Evolutionary conservation across 2,888 invertebrate genomes (phyloP).

Genomic region (Sminthurides aquaticus): DNA sequence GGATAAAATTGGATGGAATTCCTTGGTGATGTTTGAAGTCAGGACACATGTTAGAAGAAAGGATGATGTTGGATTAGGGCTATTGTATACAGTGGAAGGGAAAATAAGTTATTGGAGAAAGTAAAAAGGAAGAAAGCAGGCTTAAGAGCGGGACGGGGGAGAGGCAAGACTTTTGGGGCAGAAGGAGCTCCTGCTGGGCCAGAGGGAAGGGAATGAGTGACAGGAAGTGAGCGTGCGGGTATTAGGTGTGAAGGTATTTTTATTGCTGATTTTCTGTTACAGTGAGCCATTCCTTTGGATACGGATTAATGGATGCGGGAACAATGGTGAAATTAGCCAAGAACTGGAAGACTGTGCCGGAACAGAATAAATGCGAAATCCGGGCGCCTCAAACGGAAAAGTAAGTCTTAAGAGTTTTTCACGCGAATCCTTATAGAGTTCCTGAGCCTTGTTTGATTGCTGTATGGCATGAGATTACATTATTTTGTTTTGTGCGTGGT

Average conservation of each 20-base stretch:
- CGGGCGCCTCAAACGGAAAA: constrained; percentile 65
- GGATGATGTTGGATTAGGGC: too few species aligned
- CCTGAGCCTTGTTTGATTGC: not conserved
- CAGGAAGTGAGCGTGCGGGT: not conserved
- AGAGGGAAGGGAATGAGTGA: not conserved
- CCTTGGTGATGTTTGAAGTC: too few species aligned
- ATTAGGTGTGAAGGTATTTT: not conserved
- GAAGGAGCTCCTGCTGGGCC: too few species aligned
- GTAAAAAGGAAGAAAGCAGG: too few species aligned
- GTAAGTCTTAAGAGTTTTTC: constrained; percentile 47
- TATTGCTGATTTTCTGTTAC: constrained; percentile 36
- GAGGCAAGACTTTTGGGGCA: too few species aligned
- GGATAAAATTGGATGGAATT: too few species aligned
- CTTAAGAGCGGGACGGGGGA: too few species aligned
- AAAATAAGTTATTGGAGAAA: too few species aligned
- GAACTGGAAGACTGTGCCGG: constrained; percentile 66
- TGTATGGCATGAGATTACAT: not conserved
- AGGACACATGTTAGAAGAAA: too few species aligned
- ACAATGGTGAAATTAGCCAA: constrained; percentile 63
- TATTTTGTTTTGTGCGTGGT: not conserved
- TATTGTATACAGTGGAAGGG: too few species aligned
- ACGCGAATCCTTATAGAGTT: too few species aligned
- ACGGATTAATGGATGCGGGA: constrained; percentile 78
- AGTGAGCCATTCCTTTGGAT: constrained; percentile 94
- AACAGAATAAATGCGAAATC: constrained; percentile 73